Conservation (phyloP, 2,113 vertebrate species). For the Grallaria varia region DNA sequence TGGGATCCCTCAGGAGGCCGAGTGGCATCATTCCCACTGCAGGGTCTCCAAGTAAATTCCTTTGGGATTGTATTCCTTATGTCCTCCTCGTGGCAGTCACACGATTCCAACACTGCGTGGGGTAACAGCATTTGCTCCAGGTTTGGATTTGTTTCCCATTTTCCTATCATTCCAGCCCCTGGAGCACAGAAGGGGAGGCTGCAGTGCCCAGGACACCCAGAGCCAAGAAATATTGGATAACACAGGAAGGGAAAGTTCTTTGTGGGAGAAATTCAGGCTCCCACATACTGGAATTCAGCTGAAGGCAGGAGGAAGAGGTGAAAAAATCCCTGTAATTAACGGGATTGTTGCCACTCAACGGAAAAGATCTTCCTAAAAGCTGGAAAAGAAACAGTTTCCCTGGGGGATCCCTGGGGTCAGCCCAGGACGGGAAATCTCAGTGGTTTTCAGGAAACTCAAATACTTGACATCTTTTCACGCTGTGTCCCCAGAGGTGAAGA, state of each 20-base stretch:
- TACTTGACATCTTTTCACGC: background rate
- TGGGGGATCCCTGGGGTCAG: background rate
- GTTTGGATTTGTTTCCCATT: background rate
- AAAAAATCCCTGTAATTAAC: background rate
- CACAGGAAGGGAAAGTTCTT: background rate
- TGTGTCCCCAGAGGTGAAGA: background rate
- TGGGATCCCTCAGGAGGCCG: background rate
- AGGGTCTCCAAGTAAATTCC: slow-evolving; percentile 21
- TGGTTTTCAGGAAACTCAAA: background rate
- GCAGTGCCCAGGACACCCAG: background rate
- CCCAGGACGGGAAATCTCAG: background rate
- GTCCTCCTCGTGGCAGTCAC: background rate
- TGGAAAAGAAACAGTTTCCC: background rate
- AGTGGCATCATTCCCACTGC: background rate
- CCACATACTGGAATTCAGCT: background rate
- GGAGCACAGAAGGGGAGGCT: slow-evolving; percentile 39
- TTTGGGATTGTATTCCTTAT: background rate
- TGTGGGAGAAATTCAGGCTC: background rate
- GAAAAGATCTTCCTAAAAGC: background rate
- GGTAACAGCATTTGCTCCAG: slow-evolving; percentile 3
- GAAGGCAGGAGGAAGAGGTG: background rate
- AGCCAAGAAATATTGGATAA: background rate
- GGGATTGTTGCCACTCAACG: accelerated
- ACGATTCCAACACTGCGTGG: background rate
- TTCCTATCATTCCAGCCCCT: background rate